Base-by-base conservation (phyloP, 1,140 invertebrate genomes). In the Calliopsis andreniformis region DNA sequence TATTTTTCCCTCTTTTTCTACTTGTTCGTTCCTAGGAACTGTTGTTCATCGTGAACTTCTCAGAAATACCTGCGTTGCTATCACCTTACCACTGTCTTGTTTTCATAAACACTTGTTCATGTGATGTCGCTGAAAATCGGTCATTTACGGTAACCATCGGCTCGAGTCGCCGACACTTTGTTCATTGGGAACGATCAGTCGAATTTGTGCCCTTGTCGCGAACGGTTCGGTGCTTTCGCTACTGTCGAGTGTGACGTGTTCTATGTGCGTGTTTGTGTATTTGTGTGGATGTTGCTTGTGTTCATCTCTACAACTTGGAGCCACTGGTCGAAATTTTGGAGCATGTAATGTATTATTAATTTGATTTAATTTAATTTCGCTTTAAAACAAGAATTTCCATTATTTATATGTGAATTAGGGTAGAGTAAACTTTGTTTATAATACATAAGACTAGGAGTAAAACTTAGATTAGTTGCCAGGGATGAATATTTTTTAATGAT, bases 101-200 rank as follows among this genome's bases (percentile, higher is more conserved):
- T 42, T 62, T 49, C 45, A n/a, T 0, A 39, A 43, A 62, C 35
- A 62, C 25, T 25, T 10, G 43, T 16, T 1, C 28, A 23, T 1
- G 43, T 47, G 47, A 64, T 28, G 43, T 64, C 62, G 62, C 8
- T 14, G 25, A 64, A 64, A 47, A 47, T 64, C 43, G 62, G 62
- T 16, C 32, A 64, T 64, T 64, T 64, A 64, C 62, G 25, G 28
- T 47, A 8, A 47, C 10, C 62, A 64, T 64, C 43, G 62, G 62
- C 43, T 20, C 20, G 32, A 25, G 28, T 20, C 28, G 28, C n/a
- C 62, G 32, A 55, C 64, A 55, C 32, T 35, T 68, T 53, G 63
- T 35, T 68, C 64, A 39, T 68, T 55, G 64, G 20, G 20, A 42
- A 10, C 28, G 62, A 64, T 20, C 43, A 64, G 62, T 49, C 62